Conservation (phyloP, 2,888 invertebrate species). For the Toxonevra muliebris region DNA sequence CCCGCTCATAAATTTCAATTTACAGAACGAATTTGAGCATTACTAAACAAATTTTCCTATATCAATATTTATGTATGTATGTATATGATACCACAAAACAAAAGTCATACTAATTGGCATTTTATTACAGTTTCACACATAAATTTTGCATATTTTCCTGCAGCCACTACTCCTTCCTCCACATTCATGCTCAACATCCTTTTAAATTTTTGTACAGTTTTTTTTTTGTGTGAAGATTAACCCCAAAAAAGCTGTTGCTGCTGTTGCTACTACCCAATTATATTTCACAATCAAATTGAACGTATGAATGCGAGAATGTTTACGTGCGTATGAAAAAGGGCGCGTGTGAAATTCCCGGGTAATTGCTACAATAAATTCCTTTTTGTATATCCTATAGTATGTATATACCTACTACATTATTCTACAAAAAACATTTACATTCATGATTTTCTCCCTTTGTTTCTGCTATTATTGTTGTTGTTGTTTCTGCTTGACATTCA, state of each 20-base stretch:
- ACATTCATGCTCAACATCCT: too few species aligned
- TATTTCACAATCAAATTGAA: too few species aligned
- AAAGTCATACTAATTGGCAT: slow-evolving; percentile 25
- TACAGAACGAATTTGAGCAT: too few species aligned
- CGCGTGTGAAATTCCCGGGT: slow-evolving; percentile 38
- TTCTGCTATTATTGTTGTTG: neutral
- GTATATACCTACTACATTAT: neutral
- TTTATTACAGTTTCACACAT: slow-evolving; percentile 22
- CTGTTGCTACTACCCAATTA: neutral
- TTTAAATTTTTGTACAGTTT: too few species aligned
- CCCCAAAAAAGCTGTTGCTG: neutral
- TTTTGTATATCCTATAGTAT: too few species aligned
- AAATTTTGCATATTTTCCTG: slow-evolving; percentile 15
- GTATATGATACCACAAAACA: too few species aligned
- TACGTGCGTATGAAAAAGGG: slow-evolving; percentile 18
- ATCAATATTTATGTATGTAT: too few species aligned
- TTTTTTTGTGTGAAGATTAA: too few species aligned
- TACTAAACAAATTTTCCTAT: too few species aligned
- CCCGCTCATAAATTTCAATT: too few species aligned
- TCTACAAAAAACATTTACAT: too few species aligned
- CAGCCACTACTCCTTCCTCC: neutral
- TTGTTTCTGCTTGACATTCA: neutral
- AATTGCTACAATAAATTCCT: slow-evolving; percentile 33
- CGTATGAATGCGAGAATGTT: neutral
- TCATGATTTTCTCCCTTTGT: neutral